phyloP scores from a whole-genome alignment of 2,888 invertebrate species.

The Tipula helvola region DNA sequence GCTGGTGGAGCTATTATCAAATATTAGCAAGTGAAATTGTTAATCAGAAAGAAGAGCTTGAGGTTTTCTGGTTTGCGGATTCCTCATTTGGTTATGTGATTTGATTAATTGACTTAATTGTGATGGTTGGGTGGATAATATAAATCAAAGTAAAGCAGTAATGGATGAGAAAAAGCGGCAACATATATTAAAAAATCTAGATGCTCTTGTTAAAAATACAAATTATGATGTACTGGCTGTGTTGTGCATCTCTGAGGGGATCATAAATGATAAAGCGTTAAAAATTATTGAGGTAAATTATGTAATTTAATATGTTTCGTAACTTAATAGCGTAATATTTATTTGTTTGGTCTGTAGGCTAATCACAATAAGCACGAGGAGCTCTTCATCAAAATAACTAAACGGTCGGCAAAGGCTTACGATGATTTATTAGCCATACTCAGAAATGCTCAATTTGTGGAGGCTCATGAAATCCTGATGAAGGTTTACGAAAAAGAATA shows the following conservation, averaged over 20 bases:
- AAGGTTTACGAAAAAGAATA: background rate
- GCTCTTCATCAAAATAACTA: background rate
- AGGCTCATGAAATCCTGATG: background rate
- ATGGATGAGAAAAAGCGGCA: background rate
- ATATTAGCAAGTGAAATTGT: no score
- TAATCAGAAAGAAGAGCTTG: no score
- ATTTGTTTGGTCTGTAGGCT: background rate
- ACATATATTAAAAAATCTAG: background rate
- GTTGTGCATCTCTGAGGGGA: background rate
- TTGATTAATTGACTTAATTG: no score
- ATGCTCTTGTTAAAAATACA: background rate
- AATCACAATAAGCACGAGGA: background rate
- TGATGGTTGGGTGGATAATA: background rate
- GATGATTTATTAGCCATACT: background rate
- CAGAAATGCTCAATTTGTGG: background rate
- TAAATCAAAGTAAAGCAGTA: background rate
- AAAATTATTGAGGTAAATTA: background rate
- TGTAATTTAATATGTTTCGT: background rate
- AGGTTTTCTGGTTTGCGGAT: no score
- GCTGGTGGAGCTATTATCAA: no score
- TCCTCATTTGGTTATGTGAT: no score
- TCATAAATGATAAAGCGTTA: background rate
- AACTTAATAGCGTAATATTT: background rate
- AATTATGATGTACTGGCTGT: background rate
- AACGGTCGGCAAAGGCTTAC: background rate